These are phyloP conservation scores for Hirtodrosophila cameraria DNA, from an alignment of 2,888 invertebrate genomes.

Conservation along the genomic window DNA sequence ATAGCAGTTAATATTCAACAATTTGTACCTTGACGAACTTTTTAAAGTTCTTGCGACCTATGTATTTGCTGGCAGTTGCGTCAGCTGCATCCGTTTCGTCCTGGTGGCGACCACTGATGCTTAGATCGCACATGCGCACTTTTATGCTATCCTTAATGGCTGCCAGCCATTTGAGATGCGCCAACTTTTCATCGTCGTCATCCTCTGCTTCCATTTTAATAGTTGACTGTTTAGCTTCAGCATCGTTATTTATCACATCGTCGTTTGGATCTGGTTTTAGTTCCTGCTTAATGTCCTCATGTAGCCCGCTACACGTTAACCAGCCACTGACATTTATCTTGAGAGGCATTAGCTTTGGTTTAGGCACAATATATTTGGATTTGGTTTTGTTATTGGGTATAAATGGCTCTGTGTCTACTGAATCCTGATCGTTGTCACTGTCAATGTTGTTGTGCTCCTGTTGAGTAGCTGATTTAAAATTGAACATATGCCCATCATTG, in stretches of 20 bases:
- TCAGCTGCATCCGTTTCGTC: slow-evolving; percentile 30
- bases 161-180: slow-evolving; percentile 70
- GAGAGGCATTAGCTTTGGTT: slow-evolving; percentile 57
- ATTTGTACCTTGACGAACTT: slow-evolving; percentile 80
- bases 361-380: slow-evolving; percentile 54
- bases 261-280: slow-evolving; percentile 2
- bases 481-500: slow-evolving; percentile 60
- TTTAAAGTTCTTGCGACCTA: slow-evolving; percentile 79
- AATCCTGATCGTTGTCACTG: slow-evolving; percentile 40
- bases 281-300: slow-evolving; percentile 58
- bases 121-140: slow-evolving; percentile 68
- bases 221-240: slow-evolving; percentile 14
- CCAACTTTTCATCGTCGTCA: slow-evolving; percentile 29
- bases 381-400: slow-evolving; percentile 19
- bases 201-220: slow-evolving; percentile 42
- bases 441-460: slow-evolving; percentile 1
- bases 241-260: slow-evolving; percentile 5
- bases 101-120: slow-evolving; percentile 37
- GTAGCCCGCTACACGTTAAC: slow-evolving; percentile 75
- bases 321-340: slow-evolving; percentile 73
- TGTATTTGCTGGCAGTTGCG: slow-evolving; percentile 22
- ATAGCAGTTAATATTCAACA: too few relatives aligned
- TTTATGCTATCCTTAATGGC: slow-evolving; percentile 74
- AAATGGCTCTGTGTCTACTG: slow-evolving; percentile 58
- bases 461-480: slow-evolving; percentile 37